Conservation (phyloP, 2,888 invertebrate species). For the Automeris io region DNA sequence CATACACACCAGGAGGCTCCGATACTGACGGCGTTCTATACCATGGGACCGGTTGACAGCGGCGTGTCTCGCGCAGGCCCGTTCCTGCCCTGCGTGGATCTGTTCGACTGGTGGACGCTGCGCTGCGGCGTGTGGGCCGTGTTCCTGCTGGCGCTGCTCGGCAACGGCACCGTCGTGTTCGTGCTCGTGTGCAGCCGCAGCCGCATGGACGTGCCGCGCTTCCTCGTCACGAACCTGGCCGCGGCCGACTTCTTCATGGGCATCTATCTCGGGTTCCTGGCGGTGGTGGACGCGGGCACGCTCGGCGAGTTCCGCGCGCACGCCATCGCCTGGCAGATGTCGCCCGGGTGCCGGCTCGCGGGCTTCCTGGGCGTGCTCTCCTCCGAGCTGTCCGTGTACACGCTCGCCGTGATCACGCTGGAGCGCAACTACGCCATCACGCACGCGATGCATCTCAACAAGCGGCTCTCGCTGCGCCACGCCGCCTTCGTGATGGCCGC, state of each 20-base stretch:
- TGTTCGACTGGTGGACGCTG: constrained; percentile 98
- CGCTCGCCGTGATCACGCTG: constrained; percentile 95
- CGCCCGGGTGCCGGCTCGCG: constrained; percentile 92
- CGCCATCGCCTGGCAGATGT: constrained; percentile 98
- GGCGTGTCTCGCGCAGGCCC: constrained; percentile 79
- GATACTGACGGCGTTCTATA: no score
- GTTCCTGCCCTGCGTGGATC: constrained; percentile 95
- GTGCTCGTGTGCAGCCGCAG: constrained; percentile 93
- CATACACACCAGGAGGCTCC: no score
- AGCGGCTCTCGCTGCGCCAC: constrained; percentile 92
- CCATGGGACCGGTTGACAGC: no score
- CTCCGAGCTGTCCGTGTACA: constrained; percentile 96
- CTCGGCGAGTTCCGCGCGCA: constrained; percentile 97
- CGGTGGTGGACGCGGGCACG: constrained; percentile 96
- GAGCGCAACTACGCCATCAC: constrained; percentile 98
- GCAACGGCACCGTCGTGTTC: constrained; percentile 96
- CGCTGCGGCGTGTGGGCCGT: constrained; percentile 98
- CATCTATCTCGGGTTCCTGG: constrained; percentile 92
- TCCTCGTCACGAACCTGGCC: constrained; percentile 97
- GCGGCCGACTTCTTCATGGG: constrained; percentile 99
- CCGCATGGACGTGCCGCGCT: constrained; percentile 97
- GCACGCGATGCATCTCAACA: constrained; percentile 98
- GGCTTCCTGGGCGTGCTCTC: constrained; percentile 96
- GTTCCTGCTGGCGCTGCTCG: constrained; percentile 95
- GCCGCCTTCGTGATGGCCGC: constrained; percentile 94